phyloP scores from a whole-genome alignment of 2,888 invertebrate species.

The Mycogona germanica region DNA sequence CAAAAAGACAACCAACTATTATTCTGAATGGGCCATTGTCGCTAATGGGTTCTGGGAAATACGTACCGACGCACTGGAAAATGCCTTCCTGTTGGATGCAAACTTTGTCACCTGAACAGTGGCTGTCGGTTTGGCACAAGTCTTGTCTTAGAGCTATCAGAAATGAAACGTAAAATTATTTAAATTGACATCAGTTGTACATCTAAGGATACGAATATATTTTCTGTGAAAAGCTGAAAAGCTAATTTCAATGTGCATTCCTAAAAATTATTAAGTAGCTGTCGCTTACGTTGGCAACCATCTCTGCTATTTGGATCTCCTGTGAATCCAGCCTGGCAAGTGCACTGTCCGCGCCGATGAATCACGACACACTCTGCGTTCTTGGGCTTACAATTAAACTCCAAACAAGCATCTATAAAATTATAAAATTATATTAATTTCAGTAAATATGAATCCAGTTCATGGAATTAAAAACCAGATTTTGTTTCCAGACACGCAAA shows the following conservation, averaged over 20 bases:
- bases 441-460: neutral
- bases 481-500: neutral
- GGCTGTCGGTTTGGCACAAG: slow-evolving; percentile 62
- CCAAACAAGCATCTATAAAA: slow-evolving; percentile 46
- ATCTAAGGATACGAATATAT: no score
- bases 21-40: neutral
- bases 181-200: neutral
- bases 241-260: neutral
- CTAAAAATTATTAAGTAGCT: no score
- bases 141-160: slow-evolving; percentile 47
- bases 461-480: neutral
- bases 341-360: slow-evolving; percentile 46
- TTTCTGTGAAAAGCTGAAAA: neutral
- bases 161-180: slow-evolving; percentile 1
- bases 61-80: slow-evolving; percentile 15
- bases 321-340: slow-evolving; percentile 66
- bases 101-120: slow-evolving; percentile 69
- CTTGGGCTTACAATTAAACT: slow-evolving; percentile 62
- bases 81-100: slow-evolving; percentile 41
- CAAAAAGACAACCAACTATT: no score
- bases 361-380: slow-evolving; percentile 60
- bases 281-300: slow-evolving; percentile 58
- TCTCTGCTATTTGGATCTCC: slow-evolving; percentile 83
- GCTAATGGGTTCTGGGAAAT: neutral
- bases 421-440: neutral